A percentile compares a stretch with the other conserved stretches of the same genome.
These are phyloP conservation scores for Athene noctua DNA, from an alignment of 2,113 vertebrate species.

Conservation along the genomic window DNA sequence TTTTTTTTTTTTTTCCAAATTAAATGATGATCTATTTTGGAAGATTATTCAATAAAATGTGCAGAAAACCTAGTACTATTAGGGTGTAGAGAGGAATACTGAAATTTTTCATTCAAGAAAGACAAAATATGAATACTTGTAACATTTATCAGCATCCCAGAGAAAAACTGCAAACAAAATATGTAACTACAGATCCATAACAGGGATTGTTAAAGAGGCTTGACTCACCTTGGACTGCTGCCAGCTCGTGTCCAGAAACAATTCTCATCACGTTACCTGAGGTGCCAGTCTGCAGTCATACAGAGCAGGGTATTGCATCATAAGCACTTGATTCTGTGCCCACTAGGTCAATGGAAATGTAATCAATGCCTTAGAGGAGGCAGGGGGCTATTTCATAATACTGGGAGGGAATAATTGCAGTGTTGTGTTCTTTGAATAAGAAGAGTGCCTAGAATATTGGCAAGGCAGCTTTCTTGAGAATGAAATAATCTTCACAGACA, in stretches of 20 bases:
- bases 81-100: constrained; percentile 80
- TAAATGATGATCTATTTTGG: not conserved
- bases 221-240: not conserved
- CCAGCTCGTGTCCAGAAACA: not conserved
- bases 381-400: not conserved
- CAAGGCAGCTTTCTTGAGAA: not conserved
- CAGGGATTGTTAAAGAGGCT: not conserved
- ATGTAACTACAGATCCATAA: not conserved
- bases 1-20: not conserved
- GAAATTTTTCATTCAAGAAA: constrained; percentile 80
- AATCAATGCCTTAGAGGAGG: not conserved
- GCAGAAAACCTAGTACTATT: not conserved
- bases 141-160: constrained; percentile 80
- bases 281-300: not conserved
- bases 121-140: constrained; percentile 68
- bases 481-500: not conserved
- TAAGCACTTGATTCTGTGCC: not conserved
- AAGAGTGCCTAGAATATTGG: not conserved
- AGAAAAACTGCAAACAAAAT: constrained; percentile 76
- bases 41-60: not conserved
- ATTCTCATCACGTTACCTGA: not conserved
- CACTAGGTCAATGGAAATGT: not conserved
- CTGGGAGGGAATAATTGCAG: not conserved
- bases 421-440: not conserved
- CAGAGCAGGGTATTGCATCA: not conserved